These are phyloP conservation scores for Hypselothyrea guttata DNA, from an alignment of 2,888 invertebrate species.

Conservation along the genomic window DNA sequence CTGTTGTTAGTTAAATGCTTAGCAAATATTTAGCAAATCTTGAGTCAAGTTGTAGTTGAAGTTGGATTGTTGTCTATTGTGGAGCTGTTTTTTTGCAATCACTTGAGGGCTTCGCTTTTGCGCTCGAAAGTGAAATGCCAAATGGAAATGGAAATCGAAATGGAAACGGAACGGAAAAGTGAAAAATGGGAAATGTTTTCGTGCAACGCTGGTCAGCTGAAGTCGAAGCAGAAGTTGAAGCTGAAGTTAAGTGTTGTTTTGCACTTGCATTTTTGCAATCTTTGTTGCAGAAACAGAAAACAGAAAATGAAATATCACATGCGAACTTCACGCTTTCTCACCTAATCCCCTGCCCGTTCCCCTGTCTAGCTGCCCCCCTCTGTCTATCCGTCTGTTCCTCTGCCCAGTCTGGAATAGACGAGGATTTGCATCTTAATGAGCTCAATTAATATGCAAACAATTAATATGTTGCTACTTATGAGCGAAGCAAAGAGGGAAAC, in stretches of 20 bases:
- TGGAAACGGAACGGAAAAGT: conserved; percentile 57
- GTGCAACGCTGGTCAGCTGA: conserved; percentile 32
- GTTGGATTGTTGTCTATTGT: too few species aligned
- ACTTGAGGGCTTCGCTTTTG: too few species aligned
- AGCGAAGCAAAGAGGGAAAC: conserved; percentile 25
- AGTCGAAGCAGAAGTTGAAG: background rate
- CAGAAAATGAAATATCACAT: conserved; percentile 13
- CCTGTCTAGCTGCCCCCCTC: conserved; percentile 4
- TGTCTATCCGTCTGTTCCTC: conserved; percentile 6
- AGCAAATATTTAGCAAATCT: too few species aligned
- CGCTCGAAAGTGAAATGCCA: conserved; percentile 57
- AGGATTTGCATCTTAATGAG: conserved; percentile 72
- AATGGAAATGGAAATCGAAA: conserved; percentile 40
- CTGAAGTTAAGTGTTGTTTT: conserved; percentile 18
- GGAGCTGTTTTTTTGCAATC: too few species aligned
- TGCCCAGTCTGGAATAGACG: conserved; percentile 26
- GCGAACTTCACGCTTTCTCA: conserved; percentile 69
- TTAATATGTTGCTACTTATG: conserved; percentile 68
- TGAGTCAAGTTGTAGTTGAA: too few species aligned
- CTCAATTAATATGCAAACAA: conserved; percentile 60
- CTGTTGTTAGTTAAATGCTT: too few species aligned
- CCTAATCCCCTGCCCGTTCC: background rate
- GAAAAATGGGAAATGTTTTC: conserved; percentile 49
- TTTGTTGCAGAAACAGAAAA: conserved; percentile 55
- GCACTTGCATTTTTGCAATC: conserved; percentile 69